Percentiles rank a stretch among this genome's conserved stretches.
Evolutionary conservation across 2,888 invertebrate species (phyloP).

Genomic region (Liposcelis brunnea): DNA sequence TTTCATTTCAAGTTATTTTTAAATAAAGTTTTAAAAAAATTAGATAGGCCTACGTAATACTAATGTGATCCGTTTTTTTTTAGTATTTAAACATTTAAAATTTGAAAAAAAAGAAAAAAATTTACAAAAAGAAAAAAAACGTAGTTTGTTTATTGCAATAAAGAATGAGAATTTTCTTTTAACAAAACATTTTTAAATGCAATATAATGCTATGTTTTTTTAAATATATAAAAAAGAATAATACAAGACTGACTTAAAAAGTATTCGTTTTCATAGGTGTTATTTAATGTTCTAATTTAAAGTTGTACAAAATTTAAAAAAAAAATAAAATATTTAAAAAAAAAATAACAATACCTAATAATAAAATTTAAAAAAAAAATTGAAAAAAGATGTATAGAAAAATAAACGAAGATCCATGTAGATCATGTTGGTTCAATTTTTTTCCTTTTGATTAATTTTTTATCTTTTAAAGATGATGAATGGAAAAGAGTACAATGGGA

Average conservation of each 20-base stretch:
- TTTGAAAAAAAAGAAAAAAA: no score
- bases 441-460: no score
- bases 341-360: no score
- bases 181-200: conserved; percentile 3
- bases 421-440: no score
- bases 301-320: not conserved
- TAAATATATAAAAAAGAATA: not conserved
- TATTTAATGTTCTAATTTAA: conserved; percentile 1
- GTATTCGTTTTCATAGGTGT: conserved; percentile 11
- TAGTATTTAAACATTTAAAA: not conserved
- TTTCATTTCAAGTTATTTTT: conserved; percentile 4
- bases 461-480: no score
- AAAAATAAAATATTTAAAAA: not conserved
- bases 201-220: not conserved
- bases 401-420: no score
- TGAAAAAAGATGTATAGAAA: no score
- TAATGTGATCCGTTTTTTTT: not conserved
- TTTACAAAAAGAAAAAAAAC: not conserved
- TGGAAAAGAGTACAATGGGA: no score
- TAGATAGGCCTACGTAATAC: not conserved
- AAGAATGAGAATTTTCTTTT: not conserved
- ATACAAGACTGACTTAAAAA: not conserved
- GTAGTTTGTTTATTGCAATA: not conserved
- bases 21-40: not conserved
- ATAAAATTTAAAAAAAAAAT: no score